Base-by-base conservation (phyloP, 2,888 invertebrate genomes). In the Apamea crenata region DNA sequence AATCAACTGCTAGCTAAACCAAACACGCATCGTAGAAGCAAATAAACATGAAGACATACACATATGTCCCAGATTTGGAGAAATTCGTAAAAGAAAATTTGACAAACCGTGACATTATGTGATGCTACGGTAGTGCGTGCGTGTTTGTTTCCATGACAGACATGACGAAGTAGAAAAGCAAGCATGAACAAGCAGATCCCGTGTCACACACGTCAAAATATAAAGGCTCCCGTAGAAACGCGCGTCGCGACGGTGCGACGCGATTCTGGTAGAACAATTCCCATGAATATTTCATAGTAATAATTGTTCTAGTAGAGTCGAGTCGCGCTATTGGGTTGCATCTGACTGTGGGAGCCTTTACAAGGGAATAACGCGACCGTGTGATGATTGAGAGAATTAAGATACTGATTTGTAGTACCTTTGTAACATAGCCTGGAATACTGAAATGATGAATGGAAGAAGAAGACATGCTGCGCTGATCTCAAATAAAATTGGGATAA, bases 41-140 rank as follows among this genome's bases (percentile, higher is more conserved):
- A 81, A 76, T 47, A 67, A 65, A 81, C n/a, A 61, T 32, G 47
- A 71, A 25, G 16, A 47, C 53, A 36, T 12, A 70, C 25, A 32
- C 8, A n/a, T n/a, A n/a, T n/a, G 71, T 36, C 61, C 68, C 47
- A 77, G 21, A 68, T 82, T 68, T 18, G 56, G 83, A 68, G 77
- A 82, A 82, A 82, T 56, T n/a, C n/a, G 59, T 67, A 50, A 69
- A 81, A 69, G 18, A 56, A 65, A 77, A 70, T 78, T 50, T 71
- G 59, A 21, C 66, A 71, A 68, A 25, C 67, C 71, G 56, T 72
- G 71, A 47, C 67, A 21, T 56, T 72, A 21, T 8, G 36, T 68
- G 36, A 50, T 25, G 68, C 72, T 72, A 56, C 82, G 36, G 56
- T 50, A 65, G 21, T 69, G 47, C 21, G 36, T 18, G 44, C 25